These are phyloP conservation scores for Alexandromys fortis DNA, from an alignment of 2,113 vertebrate species.

Conservation along the genomic window DNA sequence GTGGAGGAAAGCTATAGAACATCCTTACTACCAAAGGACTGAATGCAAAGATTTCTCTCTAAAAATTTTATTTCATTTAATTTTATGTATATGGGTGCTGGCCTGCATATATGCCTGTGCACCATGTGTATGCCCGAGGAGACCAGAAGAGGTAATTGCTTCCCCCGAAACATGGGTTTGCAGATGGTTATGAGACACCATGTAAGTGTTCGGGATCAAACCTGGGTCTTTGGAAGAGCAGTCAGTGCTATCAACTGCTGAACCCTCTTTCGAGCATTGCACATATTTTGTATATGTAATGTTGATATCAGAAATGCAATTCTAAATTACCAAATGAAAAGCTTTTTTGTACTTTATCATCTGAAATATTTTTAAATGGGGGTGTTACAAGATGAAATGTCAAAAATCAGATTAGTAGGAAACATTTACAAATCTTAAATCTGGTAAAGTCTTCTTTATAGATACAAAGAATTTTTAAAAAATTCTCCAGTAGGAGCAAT, in stretches of 20 bases:
- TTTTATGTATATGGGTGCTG: not conserved
- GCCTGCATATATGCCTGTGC: not conserved
- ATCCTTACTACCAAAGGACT: not conserved
- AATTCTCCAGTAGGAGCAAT: slow-evolving; percentile 6
- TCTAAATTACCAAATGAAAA: not conserved
- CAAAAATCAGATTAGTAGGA: not conserved
- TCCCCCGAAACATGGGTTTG: not conserved
- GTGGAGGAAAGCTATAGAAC: not conserved
- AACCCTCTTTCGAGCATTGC: not conserved
- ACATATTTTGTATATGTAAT: not conserved
- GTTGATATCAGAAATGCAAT: not conserved
- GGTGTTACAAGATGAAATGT: not conserved
- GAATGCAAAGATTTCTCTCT: not conserved
- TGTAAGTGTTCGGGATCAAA: not conserved
- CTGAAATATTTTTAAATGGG: not conserved
- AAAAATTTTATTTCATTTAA: not conserved
- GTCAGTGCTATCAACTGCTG: not conserved
- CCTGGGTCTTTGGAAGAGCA: not conserved
- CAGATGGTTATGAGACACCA: not conserved
- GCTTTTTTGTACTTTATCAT: not conserved
- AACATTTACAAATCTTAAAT: not conserved
- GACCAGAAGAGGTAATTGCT: not conserved
- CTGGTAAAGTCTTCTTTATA: not conserved
- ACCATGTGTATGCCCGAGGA: not conserved
- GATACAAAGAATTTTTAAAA: not conserved